phyloP scores from a whole-genome alignment of 2,888 invertebrate species.

The Synergus itoensis region DNA sequence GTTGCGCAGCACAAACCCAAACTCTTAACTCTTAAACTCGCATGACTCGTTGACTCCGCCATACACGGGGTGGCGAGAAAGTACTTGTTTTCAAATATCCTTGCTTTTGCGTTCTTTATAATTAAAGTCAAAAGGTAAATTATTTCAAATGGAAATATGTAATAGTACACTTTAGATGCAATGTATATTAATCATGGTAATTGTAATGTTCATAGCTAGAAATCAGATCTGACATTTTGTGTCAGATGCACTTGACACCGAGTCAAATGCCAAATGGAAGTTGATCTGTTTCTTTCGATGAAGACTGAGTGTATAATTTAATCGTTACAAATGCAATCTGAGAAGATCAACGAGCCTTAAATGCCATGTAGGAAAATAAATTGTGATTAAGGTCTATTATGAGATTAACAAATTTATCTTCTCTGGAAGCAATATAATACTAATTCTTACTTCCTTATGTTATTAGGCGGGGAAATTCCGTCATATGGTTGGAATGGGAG shows the following conservation, averaged over 20 bases:
- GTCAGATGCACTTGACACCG: not conserved
- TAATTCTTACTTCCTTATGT: conserved; percentile 23
- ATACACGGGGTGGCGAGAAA: conserved; percentile 46
- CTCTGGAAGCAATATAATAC: conserved; percentile 2
- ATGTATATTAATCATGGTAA: too few relatives aligned
- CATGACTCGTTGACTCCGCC: conserved; percentile 58
- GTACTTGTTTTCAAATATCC: not conserved
- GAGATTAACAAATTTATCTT: conserved; percentile 29
- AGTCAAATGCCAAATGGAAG: conserved; percentile 30
- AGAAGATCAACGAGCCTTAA: conserved; percentile 29
- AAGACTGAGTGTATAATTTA: conserved; percentile 1
- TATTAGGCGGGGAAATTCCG: conserved; percentile 10
- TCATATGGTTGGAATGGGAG: conserved; percentile 5
- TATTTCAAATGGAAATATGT: too few relatives aligned
- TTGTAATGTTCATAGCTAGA: not conserved
- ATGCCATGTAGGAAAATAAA: conserved; percentile 18
- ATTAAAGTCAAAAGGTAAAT: too few relatives aligned
- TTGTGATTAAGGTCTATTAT: conserved; percentile 25
- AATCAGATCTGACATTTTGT: not conserved
- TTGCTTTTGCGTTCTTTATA: not conserved
- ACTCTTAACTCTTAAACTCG: conserved; percentile 67
- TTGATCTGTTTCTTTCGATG: conserved; percentile 26
- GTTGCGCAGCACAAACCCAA: conserved; percentile 68
- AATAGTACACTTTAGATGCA: too few relatives aligned
- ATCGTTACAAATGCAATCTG: conserved; percentile 33